Base-by-base conservation (phyloP, 2,797 vertebrate species). In the Lutjanus argentimaculatus region DNA sequence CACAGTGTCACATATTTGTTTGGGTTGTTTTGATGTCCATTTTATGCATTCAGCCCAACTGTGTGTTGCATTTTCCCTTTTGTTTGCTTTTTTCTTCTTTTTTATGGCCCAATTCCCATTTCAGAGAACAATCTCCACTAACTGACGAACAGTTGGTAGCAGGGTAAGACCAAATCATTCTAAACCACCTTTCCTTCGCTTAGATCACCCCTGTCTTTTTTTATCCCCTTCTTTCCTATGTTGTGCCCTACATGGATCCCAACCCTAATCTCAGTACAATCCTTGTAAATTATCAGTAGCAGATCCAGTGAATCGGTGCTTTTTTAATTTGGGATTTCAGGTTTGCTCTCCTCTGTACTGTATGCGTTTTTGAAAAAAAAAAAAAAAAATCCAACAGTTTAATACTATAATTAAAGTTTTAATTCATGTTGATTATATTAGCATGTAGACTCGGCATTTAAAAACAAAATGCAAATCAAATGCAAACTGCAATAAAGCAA, bases 81-180 rank as follows among this genome's bases (percentile, higher is more conserved):
- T 90, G 90, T 91, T 93, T 93, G 83, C 85, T 91, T 87, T 75
- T 96, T 91, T 95, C 94, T 95, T 91, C 93, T 94, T 94, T 96
- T 97, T 97, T 96, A 97, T 96, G 96, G 96, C 95, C 96, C 95
- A 96, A 94, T 97, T 97, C 97, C 97, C 95, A 95, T 99, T 97
- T 96, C 97, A 99, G 98, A 95, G 96, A 99, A 92, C 97, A 97
- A 93, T 96, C 96, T 97, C 96, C 97, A 96, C 95, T 97, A 97
- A 97, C 96, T 95, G 96, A 98, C 91, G 97, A 98, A 96, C 97
- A 97, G 95, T 97, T 98, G 97, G 98, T 98, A 96, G 96, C 96
- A 83, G 97, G 98, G 97, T 99, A 99, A 99, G 98, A 97, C 88
- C 88, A 90, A 95, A 94, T 89, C 3, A 77, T 96, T 96, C 95